Evolutionary conservation across 2,888 invertebrate species (phyloP).

Genomic region (Odontothrips loti): DNA sequence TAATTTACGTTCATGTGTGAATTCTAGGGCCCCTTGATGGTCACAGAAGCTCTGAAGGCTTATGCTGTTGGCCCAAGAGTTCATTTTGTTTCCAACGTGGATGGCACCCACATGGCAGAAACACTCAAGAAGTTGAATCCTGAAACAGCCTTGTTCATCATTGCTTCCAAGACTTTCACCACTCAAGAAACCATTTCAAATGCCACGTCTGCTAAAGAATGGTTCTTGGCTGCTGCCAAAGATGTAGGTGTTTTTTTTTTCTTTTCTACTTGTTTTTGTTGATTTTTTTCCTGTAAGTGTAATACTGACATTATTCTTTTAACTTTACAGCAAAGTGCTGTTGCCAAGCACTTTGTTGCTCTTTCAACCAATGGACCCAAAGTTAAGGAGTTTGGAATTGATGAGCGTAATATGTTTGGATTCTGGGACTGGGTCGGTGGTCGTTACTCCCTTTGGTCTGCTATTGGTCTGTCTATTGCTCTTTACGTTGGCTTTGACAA

Average conservation of each 20-base stretch:
- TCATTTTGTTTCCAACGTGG: constrained; percentile 98
- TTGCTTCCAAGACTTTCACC: constrained; percentile 99
- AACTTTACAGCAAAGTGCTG: constrained; percentile 61
- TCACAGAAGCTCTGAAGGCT: constrained; percentile 93
- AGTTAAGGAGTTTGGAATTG: constrained; percentile 96
- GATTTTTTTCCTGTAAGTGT: constrained; percentile 32
- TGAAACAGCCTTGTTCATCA: constrained; percentile 94
- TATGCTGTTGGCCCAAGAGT: constrained; percentile 79
- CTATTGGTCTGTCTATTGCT: constrained; percentile 95
- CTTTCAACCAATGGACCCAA: constrained; percentile 91
- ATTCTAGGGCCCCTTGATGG: constrained; percentile 89
- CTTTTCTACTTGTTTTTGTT: constrained; percentile 28
- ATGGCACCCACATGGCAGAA: constrained; percentile 96
- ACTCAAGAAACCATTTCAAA: constrained; percentile 99
- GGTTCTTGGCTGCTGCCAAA: constrained; percentile 84
- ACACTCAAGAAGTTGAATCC: constrained; percentile 83
- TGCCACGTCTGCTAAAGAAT: constrained; percentile 93
- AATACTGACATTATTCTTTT: constrained; percentile 27
- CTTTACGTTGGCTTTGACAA: constrained; percentile 91
- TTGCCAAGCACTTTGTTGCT: constrained; percentile 97
- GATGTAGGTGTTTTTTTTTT: constrained; percentile 59
- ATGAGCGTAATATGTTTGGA: constrained; percentile 96
- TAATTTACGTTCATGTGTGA: background rate
- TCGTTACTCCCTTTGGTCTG: constrained; percentile 96
- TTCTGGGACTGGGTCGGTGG: constrained; percentile 99